Evolutionary conservation across 37 sponge, comb jelly and placozoan genomes (phyloP).

Genomic region (Beroe forskalii): DNA sequence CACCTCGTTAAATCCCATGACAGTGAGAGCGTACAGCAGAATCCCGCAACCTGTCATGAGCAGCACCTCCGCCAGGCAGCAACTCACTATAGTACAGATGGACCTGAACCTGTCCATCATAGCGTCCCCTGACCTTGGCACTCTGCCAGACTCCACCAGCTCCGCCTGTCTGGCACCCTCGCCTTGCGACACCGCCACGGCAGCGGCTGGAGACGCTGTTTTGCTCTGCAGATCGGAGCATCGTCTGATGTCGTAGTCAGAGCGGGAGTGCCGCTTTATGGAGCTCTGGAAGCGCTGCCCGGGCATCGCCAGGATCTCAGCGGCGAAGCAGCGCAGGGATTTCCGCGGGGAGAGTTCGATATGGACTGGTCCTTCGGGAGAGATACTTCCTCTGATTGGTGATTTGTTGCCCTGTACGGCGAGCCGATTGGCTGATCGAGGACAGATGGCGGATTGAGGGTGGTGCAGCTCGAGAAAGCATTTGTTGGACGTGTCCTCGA

Average conservation of each 20-base stretch:
- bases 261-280: conserved; percentile 2
- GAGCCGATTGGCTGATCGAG: not conserved
- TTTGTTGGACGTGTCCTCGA: not conserved
- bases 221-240: not conserved
- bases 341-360: not conserved
- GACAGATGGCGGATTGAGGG: not conserved
- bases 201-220: not conserved
- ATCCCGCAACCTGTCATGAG: not conserved
- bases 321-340: not conserved
- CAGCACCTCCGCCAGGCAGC: not conserved
- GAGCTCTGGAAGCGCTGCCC: not conserved
- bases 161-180: not conserved
- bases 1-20: not conserved
- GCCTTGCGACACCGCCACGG: not conserved
- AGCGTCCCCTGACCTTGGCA: not conserved
- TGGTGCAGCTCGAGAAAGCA: conserved; percentile 17
- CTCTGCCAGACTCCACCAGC: not conserved
- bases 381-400: not conserved
- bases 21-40: not conserved
- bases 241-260: conserved; percentile 33
- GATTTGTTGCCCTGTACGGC: not conserved
- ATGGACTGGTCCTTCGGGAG: not conserved
- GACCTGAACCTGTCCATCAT: not conserved
- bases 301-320: not conserved
- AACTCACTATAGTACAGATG: not conserved